Base-by-base conservation (phyloP, 2,888 invertebrate genomes). In the Cryptocephalus moraei region DNA sequence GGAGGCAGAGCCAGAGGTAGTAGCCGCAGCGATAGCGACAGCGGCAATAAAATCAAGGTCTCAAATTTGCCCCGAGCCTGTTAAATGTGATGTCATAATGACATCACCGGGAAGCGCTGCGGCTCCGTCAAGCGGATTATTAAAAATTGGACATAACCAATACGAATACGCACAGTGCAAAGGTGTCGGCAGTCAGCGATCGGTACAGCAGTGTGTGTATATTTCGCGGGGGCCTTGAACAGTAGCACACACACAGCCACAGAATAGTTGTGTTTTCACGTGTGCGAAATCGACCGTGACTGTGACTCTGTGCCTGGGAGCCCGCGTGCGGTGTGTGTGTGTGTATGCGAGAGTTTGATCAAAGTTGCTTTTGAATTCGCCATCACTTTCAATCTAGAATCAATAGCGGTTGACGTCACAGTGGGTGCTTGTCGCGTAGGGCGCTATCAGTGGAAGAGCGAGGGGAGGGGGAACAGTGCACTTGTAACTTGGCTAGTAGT, bases 1-100 rank as follows among this genome's bases (percentile, higher is more conserved):
- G 3, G 22, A 6, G 3, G 22, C n/a, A n/a, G n/a, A n/a, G 22
- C 22, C 22, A 22, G 22, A 22, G 22, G 22, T 6, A 22, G 22
- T 6, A 36, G 36, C 36, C 4, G 6, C 36, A 36, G 36, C n/a
- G 12, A 36, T 4, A 12, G n/a, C 36, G 11, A n/a, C 36, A 36
- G 11, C 4, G 36, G n/a, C n/a, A 13, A n/a, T 49, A 58, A 56
- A 60, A 68, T 67, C 68, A 70, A 70, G 70, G 70, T 66, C 68
- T 65, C 53, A 61, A 61, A 56, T 61, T 62, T 60, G 67, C 68
- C 62, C 61, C 62, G 62, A 67, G 68, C 65, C 56, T 65, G 63
- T 66, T 63, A 58, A 67, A 65, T 71, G 68, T 73, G 73, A 73
- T 71, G 70, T 73, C 73, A 73, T 70, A 56, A 69, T 73, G 73